Conservation (phyloP, 92 coral and sea anemone species). For the Anthopleura xanthogrammica region DNA sequence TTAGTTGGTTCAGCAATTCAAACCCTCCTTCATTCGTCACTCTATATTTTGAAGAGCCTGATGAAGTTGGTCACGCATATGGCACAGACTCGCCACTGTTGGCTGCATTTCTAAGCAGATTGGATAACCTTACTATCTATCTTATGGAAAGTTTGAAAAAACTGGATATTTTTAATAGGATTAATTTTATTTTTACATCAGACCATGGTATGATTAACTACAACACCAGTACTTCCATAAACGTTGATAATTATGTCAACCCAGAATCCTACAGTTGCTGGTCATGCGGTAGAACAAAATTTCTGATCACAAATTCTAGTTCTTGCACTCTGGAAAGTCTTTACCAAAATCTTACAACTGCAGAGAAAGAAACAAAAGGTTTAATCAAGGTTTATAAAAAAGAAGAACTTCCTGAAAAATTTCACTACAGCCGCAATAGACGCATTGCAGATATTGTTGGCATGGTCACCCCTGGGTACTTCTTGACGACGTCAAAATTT, state of each 20-base stretch:
- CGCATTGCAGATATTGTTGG: constrained; percentile 59
- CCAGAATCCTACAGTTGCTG: constrained; percentile 43
- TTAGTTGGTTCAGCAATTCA: constrained; percentile 47
- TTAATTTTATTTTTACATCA: constrained; percentile 72
- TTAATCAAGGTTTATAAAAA: constrained; percentile 48
- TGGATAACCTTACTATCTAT: constrained; percentile 47
- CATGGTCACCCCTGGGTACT: constrained; percentile 43
- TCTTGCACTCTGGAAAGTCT: constrained; percentile 44
- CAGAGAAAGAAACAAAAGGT: constrained; percentile 19
- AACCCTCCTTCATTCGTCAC: constrained; percentile 60
- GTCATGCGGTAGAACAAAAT: constrained; percentile 19
- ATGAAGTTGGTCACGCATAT: constrained; percentile 62
- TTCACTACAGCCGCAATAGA: constrained; percentile 45
- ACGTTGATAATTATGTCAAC: constrained; percentile 49
- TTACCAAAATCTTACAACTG: constrained; percentile 36
- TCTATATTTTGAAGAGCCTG: constrained; percentile 68
- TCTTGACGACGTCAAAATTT: constrained; percentile 18
- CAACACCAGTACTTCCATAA: constrained; percentile 37
- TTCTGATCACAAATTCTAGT: constrained; percentile 31
- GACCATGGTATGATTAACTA: constrained; percentile 82
- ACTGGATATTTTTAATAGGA: constrained; percentile 28
- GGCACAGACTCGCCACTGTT: constrained; percentile 57
- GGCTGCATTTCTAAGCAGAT: constrained; percentile 37
- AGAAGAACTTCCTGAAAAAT: constrained; percentile 53
- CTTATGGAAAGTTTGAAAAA: constrained; percentile 41